Conservation (phyloP, 2,888 invertebrate species). For the Meliscaeva auricollis region DNA sequence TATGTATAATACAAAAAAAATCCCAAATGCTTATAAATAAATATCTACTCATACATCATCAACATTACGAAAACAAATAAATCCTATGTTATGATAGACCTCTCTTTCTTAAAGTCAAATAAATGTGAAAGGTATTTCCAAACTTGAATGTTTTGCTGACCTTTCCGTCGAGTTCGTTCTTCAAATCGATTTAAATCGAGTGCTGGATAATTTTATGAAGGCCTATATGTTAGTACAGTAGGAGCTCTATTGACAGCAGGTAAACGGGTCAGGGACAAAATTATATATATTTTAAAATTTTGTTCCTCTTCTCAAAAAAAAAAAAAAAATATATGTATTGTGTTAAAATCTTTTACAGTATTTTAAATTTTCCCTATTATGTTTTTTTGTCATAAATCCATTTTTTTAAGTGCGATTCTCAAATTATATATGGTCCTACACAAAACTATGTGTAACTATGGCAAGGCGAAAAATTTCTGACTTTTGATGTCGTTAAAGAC, state of each 20-base stretch:
- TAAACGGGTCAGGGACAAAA: too few relatives aligned
- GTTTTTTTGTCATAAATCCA: too few relatives aligned
- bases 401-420: too few relatives aligned
- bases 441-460: too few relatives aligned
- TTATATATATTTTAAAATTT: too few relatives aligned
- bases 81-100: constrained; percentile 12
- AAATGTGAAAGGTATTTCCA: constrained; percentile 12
- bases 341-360: too few relatives aligned
- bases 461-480: too few relatives aligned
- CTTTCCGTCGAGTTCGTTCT: constrained; percentile 8
- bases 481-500: too few relatives aligned
- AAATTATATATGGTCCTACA: too few relatives aligned
- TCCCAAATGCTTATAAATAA: not conserved
- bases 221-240: not conserved
- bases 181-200: constrained; percentile 7
- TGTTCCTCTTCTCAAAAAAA: too few relatives aligned
- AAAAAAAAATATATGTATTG: too few relatives aligned
- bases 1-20: not conserved
- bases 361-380: too few relatives aligned
- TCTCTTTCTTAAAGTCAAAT: constrained; percentile 22
- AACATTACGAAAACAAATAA: constrained; percentile 6
- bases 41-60: not conserved
- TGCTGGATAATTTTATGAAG: constrained; percentile 1
- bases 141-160: not conserved
- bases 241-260: not conserved